Evolutionary conservation across 2,113 vertebrate species (phyloP), one percentile per base, ranked within the genome.

Genomic region (Nycticorax nycticorax): DNA sequence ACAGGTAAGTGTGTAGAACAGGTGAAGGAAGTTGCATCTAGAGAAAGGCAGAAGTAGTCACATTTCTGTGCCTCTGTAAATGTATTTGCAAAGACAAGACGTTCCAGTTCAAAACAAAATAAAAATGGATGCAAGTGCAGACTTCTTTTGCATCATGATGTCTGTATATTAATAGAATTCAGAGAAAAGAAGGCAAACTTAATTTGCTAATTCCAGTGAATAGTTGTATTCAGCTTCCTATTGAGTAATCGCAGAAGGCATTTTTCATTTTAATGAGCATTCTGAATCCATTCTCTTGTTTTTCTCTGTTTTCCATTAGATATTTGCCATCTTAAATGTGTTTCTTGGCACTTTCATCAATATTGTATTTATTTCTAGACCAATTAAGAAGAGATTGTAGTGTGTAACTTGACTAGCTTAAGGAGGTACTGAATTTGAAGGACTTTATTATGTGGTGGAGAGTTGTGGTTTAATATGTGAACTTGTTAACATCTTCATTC

Each of bases 181-280:
- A 60, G 62, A 88, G 85, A 72, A 81, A 88, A 93, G 35, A 71
- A 43, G 67, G 47, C 81, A 93, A 83, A 92, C 13, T 89, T 68
- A 69, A 47, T 95, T 90, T 94, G 57, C 85, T 53, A 88, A 69
- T 93, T 94, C 71, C 59, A 88, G 32, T 95, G 88, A 95, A 92
- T 90, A 45, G 82, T 26, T 78, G n/a, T 64, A 83, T 94, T 96
- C 82, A 94, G 43, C 63, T 93, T 90, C n/a, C 57, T 88, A 55
- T 23, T 82, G 75, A 90, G 71, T 76, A 85, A 88, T 50, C 1
- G 4, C 50, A 80, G 59, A 77, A 83, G 55, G 22, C 74, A 77
- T 95, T 92, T 95, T 94, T 93, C 20, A 26, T 74, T 92, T 92
- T 82, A 96, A 68, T 80, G 66, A 76, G 48, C 53, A 17, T 79